phyloP scores from a whole-genome alignment of 2,888 invertebrate genomes.

The Amphipyra berbera region DNA sequence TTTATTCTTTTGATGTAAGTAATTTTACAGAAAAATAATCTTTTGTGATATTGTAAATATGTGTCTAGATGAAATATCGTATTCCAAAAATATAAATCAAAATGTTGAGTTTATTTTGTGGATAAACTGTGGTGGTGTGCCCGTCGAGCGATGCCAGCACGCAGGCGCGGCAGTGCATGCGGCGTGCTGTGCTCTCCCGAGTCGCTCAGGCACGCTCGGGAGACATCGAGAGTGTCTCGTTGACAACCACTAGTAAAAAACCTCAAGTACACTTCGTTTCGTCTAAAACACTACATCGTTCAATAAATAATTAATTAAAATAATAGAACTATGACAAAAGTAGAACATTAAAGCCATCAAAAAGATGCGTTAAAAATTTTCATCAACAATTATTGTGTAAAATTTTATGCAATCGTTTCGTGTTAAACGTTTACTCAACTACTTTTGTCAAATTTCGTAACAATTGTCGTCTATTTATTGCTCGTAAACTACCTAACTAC shows the following conservation, averaged over 20 bases:
- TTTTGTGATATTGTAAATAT: slow-evolving; percentile 63
- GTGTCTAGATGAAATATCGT: slow-evolving; percentile 59
- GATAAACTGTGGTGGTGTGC: slow-evolving; percentile 25
- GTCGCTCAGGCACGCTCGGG: slow-evolving; percentile 1
- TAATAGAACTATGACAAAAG: slow-evolving; percentile 80
- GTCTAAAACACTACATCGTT: slow-evolving; percentile 69
- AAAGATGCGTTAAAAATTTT: slow-evolving; percentile 64
- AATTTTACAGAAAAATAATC: slow-evolving; percentile 66
- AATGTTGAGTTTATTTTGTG: slow-evolving; percentile 40
- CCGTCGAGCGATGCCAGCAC: slow-evolving; percentile 4
- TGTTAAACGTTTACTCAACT: slow-evolving; percentile 59
- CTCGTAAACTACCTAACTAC: slow-evolving; percentile 84
- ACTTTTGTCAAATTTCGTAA: slow-evolving; percentile 80
- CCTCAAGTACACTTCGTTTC: slow-evolving; percentile 74
- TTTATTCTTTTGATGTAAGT: slow-evolving; percentile 50
- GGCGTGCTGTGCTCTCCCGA: background rate
- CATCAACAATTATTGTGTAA: slow-evolving; percentile 63
- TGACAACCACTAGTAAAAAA: slow-evolving; percentile 64
- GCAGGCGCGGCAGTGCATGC: background rate
- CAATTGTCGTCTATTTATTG: slow-evolving; percentile 83
- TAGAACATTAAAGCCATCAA: slow-evolving; percentile 68
- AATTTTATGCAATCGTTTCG: slow-evolving; percentile 53
- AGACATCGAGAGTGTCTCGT: slow-evolving; percentile 30
- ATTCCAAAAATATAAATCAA: slow-evolving; percentile 74
- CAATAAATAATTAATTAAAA: slow-evolving; percentile 71